Evolutionary conservation across 2,888 invertebrate species (phyloP).

Genomic region (Mechanitis messenoides): DNA sequence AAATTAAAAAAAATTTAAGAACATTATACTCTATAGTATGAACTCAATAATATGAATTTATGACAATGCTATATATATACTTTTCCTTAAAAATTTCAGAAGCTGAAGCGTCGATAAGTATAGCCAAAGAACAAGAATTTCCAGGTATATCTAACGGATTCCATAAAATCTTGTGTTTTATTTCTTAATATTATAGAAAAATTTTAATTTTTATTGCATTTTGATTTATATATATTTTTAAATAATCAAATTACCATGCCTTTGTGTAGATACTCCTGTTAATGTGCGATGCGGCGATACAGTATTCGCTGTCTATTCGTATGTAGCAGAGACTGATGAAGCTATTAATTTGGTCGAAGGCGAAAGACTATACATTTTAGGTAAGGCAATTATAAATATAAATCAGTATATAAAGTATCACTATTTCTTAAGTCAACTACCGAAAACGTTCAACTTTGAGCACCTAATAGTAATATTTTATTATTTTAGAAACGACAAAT

Average conservation of each 20-base stretch:
- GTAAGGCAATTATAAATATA: conserved; percentile 52
- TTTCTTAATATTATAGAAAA: too few relatives aligned
- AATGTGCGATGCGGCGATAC: conserved; percentile 84
- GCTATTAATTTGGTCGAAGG: conserved; percentile 93
- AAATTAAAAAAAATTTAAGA: too few relatives aligned
- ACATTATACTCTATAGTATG: too few relatives aligned
- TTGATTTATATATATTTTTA: too few relatives aligned
- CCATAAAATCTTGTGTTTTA: too few relatives aligned
- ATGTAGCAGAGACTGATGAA: conserved; percentile 90
- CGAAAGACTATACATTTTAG: conserved; percentile 89
- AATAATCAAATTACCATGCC: not conserved
- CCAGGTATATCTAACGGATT: conserved; percentile 50
- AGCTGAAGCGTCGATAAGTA: conserved; percentile 81
- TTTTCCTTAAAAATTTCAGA: conserved; percentile 62
- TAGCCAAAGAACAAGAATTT: conserved; percentile 81
- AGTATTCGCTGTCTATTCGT: conserved; percentile 89
- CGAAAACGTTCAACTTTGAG: not conserved
- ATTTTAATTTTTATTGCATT: too few relatives aligned
- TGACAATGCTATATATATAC: not conserved
- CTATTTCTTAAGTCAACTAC: conserved; percentile 8
- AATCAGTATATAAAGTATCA: not conserved
- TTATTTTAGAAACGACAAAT: conserved; percentile 82
- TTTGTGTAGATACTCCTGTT: conserved; percentile 53
- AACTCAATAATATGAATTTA: too few relatives aligned
- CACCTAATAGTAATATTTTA: conserved; percentile 20